A percentile compares a stretch with the other conserved stretches of the same genome.
phyloP scores from a whole-genome alignment of 1,140 invertebrate genomes.

The Tigriopus japonicus region DNA sequence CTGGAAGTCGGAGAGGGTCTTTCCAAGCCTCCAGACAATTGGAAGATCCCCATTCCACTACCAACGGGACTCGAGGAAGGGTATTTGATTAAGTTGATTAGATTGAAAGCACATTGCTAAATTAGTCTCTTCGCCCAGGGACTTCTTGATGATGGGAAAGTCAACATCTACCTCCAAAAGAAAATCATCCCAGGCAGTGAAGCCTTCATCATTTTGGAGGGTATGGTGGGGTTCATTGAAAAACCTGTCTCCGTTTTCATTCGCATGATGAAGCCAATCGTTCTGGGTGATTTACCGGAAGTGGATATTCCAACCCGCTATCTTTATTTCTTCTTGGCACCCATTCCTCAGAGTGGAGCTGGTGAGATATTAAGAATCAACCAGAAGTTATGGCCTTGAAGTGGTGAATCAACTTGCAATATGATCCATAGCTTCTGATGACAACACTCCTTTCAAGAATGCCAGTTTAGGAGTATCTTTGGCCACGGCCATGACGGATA shows the following conservation, averaged over 20 bases:
- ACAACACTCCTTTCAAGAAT: too few species aligned
- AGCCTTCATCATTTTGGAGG: slow-evolving; percentile 90
- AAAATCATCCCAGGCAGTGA: slow-evolving; percentile 91
- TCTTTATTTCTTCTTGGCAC: slow-evolving; percentile 27
- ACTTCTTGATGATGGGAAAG: slow-evolving; percentile 20
- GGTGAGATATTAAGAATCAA: too few species aligned
- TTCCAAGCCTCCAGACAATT: too few species aligned
- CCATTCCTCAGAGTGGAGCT: not conserved
- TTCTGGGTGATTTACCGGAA: slow-evolving; percentile 87
- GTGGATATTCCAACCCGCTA: slow-evolving; percentile 92
- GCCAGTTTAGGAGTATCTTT: not conserved
- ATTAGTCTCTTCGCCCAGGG: too few species aligned
- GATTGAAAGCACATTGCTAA: too few species aligned
- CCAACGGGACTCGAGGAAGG: not conserved
- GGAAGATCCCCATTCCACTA: not conserved
- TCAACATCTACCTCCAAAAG: slow-evolving; percentile 80
- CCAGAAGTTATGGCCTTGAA: too few species aligned
- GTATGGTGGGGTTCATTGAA: slow-evolving; percentile 88
- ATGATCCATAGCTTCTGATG: too few species aligned
- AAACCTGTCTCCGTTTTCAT: slow-evolving; percentile 80
- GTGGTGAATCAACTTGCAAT: too few species aligned
- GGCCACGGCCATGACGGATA: slow-evolving; percentile 7
- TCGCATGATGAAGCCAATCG: slow-evolving; percentile 59
- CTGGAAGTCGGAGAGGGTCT: too few species aligned
- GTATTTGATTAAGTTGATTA: not conserved